A percentile compares a stretch with the other conserved stretches of the same genome.
Evolutionary conservation across 2,113 vertebrate genomes (phyloP).

Genomic region (Garra rufa): DNA sequence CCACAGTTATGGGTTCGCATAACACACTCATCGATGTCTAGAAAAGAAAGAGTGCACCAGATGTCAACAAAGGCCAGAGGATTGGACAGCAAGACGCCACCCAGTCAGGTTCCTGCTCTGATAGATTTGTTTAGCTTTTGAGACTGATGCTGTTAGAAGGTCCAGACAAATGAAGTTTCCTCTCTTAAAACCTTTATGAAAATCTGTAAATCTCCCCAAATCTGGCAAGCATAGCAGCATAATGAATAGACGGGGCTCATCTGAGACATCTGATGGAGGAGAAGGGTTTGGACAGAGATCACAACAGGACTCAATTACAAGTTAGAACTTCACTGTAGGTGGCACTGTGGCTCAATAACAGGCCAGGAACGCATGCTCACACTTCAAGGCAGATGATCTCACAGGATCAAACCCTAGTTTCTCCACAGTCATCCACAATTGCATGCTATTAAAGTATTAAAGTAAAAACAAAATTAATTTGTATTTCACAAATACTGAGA

Average conservation of each 20-base stretch:
- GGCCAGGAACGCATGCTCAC: slow-evolving; percentile 9
- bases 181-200: neutral
- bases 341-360: slow-evolving; percentile 73
- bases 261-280: neutral
- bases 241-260: neutral
- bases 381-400: slow-evolving; percentile 22
- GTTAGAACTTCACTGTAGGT: slow-evolving; percentile 62
- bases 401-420: slow-evolving; percentile 32
- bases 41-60: slow-evolving; percentile 44
- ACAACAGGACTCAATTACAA: slow-evolving; percentile 31
- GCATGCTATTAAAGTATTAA: slow-evolving; percentile 20
- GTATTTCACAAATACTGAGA: neutral
- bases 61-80: slow-evolving; percentile 39
- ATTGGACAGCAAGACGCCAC: neutral
- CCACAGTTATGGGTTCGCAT: slow-evolving; percentile 80
- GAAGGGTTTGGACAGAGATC: slow-evolving; percentile 36
- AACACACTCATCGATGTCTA: slow-evolving; percentile 87
- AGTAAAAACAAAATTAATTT: neutral
- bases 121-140: slow-evolving; percentile 44
- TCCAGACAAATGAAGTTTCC: slow-evolving; percentile 19
- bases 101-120: slow-evolving; percentile 17
- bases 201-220: slow-evolving; percentile 1
- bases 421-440: slow-evolving; percentile 6
- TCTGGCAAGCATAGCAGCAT: neutral
- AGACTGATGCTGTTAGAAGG: slow-evolving; percentile 14